phyloP scores from a whole-genome alignment of 2,113 vertebrate species.

The Prionailurus bengalensis region DNA sequence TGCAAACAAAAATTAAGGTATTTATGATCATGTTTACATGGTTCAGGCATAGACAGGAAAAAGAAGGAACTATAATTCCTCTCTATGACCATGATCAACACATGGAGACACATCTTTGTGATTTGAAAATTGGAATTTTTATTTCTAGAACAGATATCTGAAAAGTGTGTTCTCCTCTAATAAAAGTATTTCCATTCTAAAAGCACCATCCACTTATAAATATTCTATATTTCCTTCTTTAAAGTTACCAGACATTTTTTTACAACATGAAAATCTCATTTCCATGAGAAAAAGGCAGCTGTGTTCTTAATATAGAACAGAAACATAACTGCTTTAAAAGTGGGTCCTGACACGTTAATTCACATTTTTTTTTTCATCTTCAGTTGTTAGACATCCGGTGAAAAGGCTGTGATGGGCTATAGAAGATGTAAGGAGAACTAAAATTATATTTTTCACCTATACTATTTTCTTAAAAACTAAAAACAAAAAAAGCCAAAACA shows the following conservation, averaged over 20 bases:
- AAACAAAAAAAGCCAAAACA: neutral
- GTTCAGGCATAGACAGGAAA: neutral
- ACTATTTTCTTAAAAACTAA: neutral
- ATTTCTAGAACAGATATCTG: conserved; percentile 54
- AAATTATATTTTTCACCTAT: conserved; percentile 63
- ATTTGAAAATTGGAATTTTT: neutral
- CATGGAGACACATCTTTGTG: neutral
- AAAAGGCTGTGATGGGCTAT: neutral
- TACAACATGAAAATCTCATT: conserved; percentile 53
- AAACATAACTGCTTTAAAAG: conserved; percentile 62
- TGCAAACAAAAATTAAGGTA: neutral
- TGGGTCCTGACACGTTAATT: conserved; percentile 55
- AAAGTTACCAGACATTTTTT: conserved; percentile 46
- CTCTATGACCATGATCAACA: neutral
- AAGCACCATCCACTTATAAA: conserved; percentile 36
- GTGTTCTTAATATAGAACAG: conserved; percentile 67
- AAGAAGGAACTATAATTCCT: neutral
- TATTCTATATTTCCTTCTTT: conserved; percentile 61
- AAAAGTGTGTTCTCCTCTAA: conserved; percentile 37
- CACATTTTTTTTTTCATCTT: neutral
- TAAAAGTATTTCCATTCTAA: conserved; percentile 62
- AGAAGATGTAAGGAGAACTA: neutral
- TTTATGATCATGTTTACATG: neutral
- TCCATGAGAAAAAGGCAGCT: conserved; percentile 72
- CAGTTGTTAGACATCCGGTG: neutral